Evolutionary conservation across 1,140 invertebrate genomes (phyloP).

Genomic region (Euura lappo): DNA sequence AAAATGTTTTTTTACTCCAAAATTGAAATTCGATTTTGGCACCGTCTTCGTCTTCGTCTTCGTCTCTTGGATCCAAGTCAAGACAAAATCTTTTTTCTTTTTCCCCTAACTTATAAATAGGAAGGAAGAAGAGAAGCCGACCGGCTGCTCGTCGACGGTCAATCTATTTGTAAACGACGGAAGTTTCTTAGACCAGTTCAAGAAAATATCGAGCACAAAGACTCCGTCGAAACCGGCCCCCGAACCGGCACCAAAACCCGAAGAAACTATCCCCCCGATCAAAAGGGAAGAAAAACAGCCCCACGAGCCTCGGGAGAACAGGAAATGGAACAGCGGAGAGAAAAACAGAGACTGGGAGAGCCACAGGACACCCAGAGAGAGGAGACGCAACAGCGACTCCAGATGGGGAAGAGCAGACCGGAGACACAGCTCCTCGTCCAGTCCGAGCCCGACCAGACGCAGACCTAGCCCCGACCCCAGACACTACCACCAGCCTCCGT

Average conservation of each 20-base stretch:
- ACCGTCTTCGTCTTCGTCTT: too few species aligned
- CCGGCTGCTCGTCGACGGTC: slow-evolving; percentile 34
- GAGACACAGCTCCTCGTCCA: slow-evolving; percentile 49
- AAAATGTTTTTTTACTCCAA: too few species aligned
- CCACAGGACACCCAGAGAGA: slow-evolving; percentile 42
- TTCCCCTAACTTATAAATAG: slow-evolving; percentile 25
- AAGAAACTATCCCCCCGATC: slow-evolving; percentile 20
- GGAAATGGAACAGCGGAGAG: slow-evolving; percentile 49
- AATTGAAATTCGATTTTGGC: too few species aligned
- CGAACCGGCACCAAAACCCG: slow-evolving; percentile 27
- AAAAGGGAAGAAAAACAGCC: slow-evolving; percentile 29
- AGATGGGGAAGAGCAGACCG: slow-evolving; percentile 46
- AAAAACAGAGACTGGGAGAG: slow-evolving; percentile 48
- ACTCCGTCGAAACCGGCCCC: slow-evolving; percentile 25
- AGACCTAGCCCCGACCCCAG: slow-evolving; percentile 42
- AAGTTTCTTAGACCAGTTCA: slow-evolving; percentile 80
- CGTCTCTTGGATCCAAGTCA: too few species aligned
- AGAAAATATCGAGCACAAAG: slow-evolving; percentile 66
- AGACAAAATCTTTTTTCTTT: too few species aligned
- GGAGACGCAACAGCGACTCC: slow-evolving; percentile 47
- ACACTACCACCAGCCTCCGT: slow-evolving; percentile 42
- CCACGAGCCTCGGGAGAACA: slow-evolving; percentile 21
- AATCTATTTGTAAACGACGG: slow-evolving; percentile 83
- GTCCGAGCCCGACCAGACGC: slow-evolving; percentile 48
- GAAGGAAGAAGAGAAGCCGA: slow-evolving; percentile 52